phyloP scores from a whole-genome alignment of 2,888 invertebrate genomes.

The Cryptocephalus primarius region DNA sequence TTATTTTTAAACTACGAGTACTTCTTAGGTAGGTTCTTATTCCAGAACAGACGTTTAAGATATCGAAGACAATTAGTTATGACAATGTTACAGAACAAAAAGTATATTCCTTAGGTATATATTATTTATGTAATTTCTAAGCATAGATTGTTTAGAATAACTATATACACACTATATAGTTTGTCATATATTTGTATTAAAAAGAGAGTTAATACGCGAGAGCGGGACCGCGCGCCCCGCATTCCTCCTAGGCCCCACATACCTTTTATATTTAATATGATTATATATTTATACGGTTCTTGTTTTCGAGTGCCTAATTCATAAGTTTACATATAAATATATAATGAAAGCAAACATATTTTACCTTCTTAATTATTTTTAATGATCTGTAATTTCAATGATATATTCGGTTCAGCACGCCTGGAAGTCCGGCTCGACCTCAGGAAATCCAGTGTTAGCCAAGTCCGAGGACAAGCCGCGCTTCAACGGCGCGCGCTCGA shows the following conservation, averaged over 20 bases:
- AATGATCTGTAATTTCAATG: slow-evolving; percentile 22
- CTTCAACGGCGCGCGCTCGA: neutral
- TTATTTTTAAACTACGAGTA: no score
- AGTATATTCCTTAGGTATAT: slow-evolving; percentile 11
- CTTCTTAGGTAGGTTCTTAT: no score
- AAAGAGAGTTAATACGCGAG: no score
- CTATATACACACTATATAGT: slow-evolving; percentile 16
- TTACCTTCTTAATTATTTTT: slow-evolving; percentile 8
- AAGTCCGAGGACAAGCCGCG: no score
- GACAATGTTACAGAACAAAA: slow-evolving; percentile 6
- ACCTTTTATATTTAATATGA: slow-evolving; percentile 10
- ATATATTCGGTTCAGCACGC: slow-evolving; percentile 22
- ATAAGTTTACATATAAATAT: slow-evolving; percentile 18
- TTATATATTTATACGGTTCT: slow-evolving; percentile 31
- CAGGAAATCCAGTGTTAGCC: no score
- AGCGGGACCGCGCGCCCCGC: no score
- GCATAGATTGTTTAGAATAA: slow-evolving; percentile 17
- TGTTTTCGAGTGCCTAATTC: slow-evolving; percentile 34
- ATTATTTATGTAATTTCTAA: slow-evolving; percentile 29
- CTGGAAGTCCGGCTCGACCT: neutral
- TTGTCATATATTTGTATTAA: slow-evolving; percentile 32
- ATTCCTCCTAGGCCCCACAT: no score
- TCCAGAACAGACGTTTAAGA: neutral
- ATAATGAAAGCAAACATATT: neutral
- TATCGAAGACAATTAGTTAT: slow-evolving; percentile 3